Percentiles rank a stretch among this genome's conserved stretches.
These are phyloP conservation scores for Sitta europaea DNA, from an alignment of 2,113 vertebrate genomes.

Conservation along the genomic window DNA sequence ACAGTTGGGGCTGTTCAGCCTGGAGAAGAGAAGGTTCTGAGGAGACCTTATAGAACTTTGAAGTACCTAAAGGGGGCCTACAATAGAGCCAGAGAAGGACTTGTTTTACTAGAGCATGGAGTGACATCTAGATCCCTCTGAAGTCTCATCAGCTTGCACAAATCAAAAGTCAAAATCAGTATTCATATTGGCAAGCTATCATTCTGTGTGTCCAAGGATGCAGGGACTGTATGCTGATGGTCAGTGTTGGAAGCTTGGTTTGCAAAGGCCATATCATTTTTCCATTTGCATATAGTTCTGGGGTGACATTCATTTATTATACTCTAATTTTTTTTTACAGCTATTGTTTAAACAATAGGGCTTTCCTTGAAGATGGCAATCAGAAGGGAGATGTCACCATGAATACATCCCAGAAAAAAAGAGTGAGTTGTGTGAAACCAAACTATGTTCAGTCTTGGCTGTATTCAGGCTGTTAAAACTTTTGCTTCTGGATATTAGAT, in stretches of 20 bases:
- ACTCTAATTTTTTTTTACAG: not conserved
- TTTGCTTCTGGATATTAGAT: not conserved
- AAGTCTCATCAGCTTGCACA: not conserved
- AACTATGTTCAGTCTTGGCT: not conserved
- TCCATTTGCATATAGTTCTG: not conserved
- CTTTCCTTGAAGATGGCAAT: not conserved
- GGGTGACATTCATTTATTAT: not conserved
- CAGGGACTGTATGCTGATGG: not conserved
- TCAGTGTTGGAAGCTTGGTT: not conserved
- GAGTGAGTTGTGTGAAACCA: not conserved
- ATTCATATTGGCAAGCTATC: not conserved
- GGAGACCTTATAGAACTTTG: not conserved
- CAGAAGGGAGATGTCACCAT: not conserved
- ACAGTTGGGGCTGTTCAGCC: not conserved
- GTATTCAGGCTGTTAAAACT: not conserved
- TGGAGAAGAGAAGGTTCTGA: not conserved
- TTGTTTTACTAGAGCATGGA: not conserved
- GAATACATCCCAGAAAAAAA: not conserved
- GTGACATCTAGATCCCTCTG: not conserved
- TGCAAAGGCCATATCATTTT: not conserved
- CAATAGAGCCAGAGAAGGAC: not conserved
- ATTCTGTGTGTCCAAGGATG: not conserved
- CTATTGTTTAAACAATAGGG: not conserved
- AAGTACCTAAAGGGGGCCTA: not conserved
- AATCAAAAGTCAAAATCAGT: not conserved